Conservation (phyloP, 2,113 vertebrate species). For the Poeciliopsis turrubarensis region DNA sequence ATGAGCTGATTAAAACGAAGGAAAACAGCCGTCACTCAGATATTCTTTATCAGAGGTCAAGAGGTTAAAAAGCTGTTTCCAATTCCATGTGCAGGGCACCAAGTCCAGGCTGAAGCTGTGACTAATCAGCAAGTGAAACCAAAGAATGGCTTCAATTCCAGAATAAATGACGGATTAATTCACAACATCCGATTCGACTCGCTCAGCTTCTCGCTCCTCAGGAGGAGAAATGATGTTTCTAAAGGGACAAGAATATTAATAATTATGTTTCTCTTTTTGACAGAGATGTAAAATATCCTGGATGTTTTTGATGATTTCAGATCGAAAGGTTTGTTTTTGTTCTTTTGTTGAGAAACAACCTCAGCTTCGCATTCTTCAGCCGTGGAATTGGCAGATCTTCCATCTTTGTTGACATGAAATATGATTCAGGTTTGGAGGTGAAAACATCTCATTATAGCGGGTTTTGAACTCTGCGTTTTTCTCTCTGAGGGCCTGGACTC, state of each 20-base stretch:
- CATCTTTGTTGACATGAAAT: constrained; percentile 37
- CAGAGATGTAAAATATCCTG: not conserved
- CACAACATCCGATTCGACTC: constrained; percentile 52
- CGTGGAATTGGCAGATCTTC: constrained; percentile 18
- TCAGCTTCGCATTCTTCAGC: constrained; percentile 10
- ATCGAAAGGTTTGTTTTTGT: not conserved
- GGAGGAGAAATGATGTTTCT: constrained; percentile 15
- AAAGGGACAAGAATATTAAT: not conserved
- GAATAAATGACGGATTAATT: constrained; percentile 69
- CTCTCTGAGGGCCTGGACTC: not conserved
- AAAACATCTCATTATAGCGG: constrained; percentile 36
- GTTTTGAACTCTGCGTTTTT: constrained; percentile 6
- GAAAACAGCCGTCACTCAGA: constrained; percentile 24
- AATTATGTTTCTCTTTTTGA: not conserved
- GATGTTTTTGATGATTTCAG: not conserved
- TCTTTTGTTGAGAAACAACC: not conserved
- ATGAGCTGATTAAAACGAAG: constrained; percentile 35
- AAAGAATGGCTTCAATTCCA: constrained; percentile 60
- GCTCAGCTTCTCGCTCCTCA: constrained; percentile 36
- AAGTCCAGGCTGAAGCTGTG: constrained; percentile 44
- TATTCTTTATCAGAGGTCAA: constrained; percentile 14
- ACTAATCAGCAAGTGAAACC: constrained; percentile 63
- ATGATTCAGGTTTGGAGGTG: constrained; percentile 20
- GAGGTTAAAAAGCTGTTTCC: constrained; percentile 52
- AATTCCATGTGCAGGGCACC: constrained; percentile 51